Percentiles rank a stretch among this genome's conserved stretches.
Evolutionary conservation across 1,140 invertebrate genomes (phyloP).

Genomic region (Drosophila prosaltans): DNA sequence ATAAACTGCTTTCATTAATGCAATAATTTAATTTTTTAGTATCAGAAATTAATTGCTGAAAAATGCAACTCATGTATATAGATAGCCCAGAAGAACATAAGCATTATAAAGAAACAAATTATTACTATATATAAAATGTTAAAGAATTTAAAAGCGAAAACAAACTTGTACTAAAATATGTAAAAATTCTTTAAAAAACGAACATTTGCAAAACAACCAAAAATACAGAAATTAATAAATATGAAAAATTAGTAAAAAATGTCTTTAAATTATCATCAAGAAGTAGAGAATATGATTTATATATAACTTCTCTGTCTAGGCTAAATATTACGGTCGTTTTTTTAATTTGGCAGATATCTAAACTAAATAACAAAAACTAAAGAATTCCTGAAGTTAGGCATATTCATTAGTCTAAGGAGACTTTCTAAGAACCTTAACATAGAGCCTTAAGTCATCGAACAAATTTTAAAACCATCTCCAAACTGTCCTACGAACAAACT

Average conservation of each 20-base stretch:
- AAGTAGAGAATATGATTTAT: too few species aligned
- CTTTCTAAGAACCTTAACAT: too few species aligned
- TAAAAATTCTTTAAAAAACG: conserved; percentile 43
- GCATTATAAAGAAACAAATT: background rate
- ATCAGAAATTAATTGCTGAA: background rate
- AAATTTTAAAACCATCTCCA: too few species aligned
- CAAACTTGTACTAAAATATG: conserved; percentile 26
- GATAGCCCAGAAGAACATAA: conserved; percentile 1
- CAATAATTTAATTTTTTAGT: conserved; percentile 35
- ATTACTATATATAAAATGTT: conserved; percentile 7
- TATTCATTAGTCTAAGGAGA: too few species aligned
- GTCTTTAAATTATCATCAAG: background rate
- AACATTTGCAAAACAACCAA: conserved; percentile 62
- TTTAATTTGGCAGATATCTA: too few species aligned
- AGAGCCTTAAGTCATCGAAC: too few species aligned
- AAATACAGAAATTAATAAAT: conserved; percentile 63
- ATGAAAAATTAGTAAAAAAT: background rate
- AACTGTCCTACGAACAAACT: too few species aligned
- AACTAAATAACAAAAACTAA: too few species aligned
- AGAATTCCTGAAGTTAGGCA: too few species aligned
- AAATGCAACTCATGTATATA: conserved; percentile 2
- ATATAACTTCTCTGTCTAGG: too few species aligned
- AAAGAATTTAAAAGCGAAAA: conserved; percentile 3
- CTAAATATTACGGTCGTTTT: too few species aligned
- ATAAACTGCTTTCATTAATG: conserved; percentile 27